Evolutionary conservation across 92 coral and sea anemone genomes (phyloP).

Genomic region (Umimayanthus kanabou): DNA sequence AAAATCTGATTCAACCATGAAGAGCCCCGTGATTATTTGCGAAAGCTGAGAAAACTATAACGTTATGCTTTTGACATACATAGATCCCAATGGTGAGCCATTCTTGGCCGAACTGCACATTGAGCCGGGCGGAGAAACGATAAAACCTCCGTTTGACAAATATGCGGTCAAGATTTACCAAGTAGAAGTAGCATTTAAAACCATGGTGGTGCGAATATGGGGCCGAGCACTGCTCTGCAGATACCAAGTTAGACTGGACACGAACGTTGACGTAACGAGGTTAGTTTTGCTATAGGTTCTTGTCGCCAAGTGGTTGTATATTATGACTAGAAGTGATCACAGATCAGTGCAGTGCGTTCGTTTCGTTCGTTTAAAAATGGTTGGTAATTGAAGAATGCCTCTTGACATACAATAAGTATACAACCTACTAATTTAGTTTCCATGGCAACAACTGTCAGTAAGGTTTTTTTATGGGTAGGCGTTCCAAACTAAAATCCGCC

Average conservation of each 20-base stretch:
- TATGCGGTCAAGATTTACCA: slow-evolving; percentile 6
- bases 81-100: slow-evolving; percentile 23
- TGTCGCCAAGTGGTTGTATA: background rate
- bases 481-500: too few relatives aligned
- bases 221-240: slow-evolving; percentile 21
- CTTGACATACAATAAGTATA: too few relatives aligned
- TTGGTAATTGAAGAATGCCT: too few relatives aligned
- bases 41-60: background rate
- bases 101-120: slow-evolving; percentile 6
- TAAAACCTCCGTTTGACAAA: slow-evolving; percentile 8
- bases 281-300: background rate
- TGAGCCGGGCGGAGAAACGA: slow-evolving; percentile 25
- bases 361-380: too few relatives aligned
- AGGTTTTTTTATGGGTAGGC: too few relatives aligned
- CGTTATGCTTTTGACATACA: background rate
- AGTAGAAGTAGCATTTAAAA: slow-evolving; percentile 6
- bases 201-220: slow-evolving; percentile 11
- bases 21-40: background rate
- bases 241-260: slow-evolving; percentile 13
- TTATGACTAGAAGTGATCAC: too few relatives aligned
- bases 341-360: too few relatives aligned
- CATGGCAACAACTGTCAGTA: too few relatives aligned
- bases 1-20: background rate
- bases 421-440: too few relatives aligned
- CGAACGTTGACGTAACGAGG: slow-evolving; percentile 15